Base-by-base conservation (phyloP, 1,140 invertebrate genomes). In the Liolophura sinensis region DNA sequence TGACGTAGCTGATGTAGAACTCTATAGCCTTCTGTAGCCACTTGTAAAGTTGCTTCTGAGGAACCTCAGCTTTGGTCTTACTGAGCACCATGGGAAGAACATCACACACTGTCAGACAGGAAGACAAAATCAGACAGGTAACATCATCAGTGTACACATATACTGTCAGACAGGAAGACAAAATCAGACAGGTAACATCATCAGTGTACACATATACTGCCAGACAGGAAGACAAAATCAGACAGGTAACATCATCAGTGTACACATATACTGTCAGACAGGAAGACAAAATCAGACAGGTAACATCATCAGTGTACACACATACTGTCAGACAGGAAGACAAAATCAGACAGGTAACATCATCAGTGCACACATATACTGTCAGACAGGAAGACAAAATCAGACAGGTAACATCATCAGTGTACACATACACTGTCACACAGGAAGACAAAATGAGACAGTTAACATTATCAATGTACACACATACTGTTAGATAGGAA, bases 21-120 rank as follows among this genome's bases (percentile, higher is more conserved):
- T 89, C 87, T 56, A 88, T 85, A n/a, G 86, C 82, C 77, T 88
- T 88, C 68, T 88, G 84, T 47, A 89, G 82, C 70, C 92, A 84
- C 66, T 89, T 86, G 72, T 91, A 88, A 47, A 92, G 83, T 50
- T 90, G 84, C 73, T 91, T 88, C 50, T 89, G 83, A 65, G 89
- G 88, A 64, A 93, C 83, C 16, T 88, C 80, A 60, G 89, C 86
- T 60, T 87, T 87, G 62, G 88, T 60, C 48, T 72, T 73, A 25
- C 76, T 88, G 18, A 82, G 89, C n/a, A 93, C 83, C 48, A 93
- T 81, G 14, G 91, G 91, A 62, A 92, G 80, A 24, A 91, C 89
- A 77, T 93, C 91, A 71, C 91, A 91, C 12, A 92, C 85, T 86
- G 67, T 15, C 66, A 60, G 6, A 60, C 22, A 60, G 60, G 14